phyloP scores from a whole-genome alignment of 2,888 invertebrate genomes.

The Margaritifera margaritifera region DNA sequence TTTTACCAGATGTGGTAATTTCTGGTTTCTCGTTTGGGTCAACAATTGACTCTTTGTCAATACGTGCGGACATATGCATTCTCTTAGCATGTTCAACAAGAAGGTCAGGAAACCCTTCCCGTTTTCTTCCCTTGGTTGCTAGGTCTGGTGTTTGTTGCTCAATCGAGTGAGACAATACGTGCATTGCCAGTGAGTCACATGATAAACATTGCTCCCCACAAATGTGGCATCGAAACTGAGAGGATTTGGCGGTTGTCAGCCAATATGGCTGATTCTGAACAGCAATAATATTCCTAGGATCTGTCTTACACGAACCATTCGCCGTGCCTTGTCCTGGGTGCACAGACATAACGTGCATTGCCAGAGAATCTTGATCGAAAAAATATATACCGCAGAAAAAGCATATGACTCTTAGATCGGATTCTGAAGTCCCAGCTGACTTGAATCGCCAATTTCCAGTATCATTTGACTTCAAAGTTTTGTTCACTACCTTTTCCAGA shows the following conservation, averaged over 20 bases:
- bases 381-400: constrained; percentile 58
- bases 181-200: constrained; percentile 67
- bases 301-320: constrained; percentile 4
- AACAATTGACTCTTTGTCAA: too few species aligned
- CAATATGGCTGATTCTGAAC: too few species aligned
- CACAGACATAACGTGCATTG: constrained; percentile 69
- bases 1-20: too few species aligned
- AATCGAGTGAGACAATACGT: constrained; percentile 62
- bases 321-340: constrained; percentile 18
- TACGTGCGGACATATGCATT: too few species aligned
- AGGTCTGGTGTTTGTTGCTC: constrained; percentile 1
- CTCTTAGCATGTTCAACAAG: too few species aligned
- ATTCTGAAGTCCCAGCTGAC: neutral
- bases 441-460: neutral
- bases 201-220: constrained; percentile 58
- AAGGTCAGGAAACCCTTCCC: too few species aligned
- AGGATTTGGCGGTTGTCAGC: too few species aligned
- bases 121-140: neutral
- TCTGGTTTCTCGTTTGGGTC: neutral
- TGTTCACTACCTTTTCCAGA: constrained; percentile 27
- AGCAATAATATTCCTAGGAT: too few species aligned
- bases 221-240: constrained; percentile 48
- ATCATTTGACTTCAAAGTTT: constrained; percentile 3
- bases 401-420: constrained; percentile 36
- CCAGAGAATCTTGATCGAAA: constrained; percentile 63